Base-by-base conservation (phyloP, 2,113 vertebrate species). In the Gallinago undulata region DNA sequence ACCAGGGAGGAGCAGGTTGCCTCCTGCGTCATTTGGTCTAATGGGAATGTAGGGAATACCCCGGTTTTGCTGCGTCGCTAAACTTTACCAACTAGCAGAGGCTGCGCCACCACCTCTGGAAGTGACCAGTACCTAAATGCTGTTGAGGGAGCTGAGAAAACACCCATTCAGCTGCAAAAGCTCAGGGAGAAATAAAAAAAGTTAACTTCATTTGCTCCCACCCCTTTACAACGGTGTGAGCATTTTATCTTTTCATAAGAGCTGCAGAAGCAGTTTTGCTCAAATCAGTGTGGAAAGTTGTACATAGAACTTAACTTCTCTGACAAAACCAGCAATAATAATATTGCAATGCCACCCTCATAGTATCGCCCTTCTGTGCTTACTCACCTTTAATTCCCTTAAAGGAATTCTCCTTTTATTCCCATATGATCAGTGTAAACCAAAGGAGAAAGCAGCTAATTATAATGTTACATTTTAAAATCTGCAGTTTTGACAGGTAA, bases 281-380 rank as follows among this genome's bases (percentile, higher is more conserved):
- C 17, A 82, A 39, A 30, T 15, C 11, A 2, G 10, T 21, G 78
- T n/a, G 59, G 33, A 45, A 37, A 85, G 10, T 25, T 76, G 19
- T 1, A 35, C 7, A 6, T 1, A 73, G 14, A 37, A 64, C 5
- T 56, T 31, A 22, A 69, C 6, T 78, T 56, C 56, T 68, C 73
- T 90, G 45, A 64, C 33, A 72, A 91, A 79, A 48, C 0, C 55
- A 80, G 60, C 41, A 41, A 8, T 33, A 60, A 25, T 15, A n/a
- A 13, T 5, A 13, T 7, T 30, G 19, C 50, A 59, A 6, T 27
- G 28, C 13, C 24, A 48, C 33, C 17, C 9, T 7, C 9, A 4
- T 10, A 30, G 5, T 8, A 50, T n/a, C 0, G 0, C 10, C 8
- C 1, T 10, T 31, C 41, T 15, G 5, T 27, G 41, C 55, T 70